Base-by-base conservation (phyloP, 1,140 invertebrate genomes). In the Rhopalosiphum maidis region DNA sequence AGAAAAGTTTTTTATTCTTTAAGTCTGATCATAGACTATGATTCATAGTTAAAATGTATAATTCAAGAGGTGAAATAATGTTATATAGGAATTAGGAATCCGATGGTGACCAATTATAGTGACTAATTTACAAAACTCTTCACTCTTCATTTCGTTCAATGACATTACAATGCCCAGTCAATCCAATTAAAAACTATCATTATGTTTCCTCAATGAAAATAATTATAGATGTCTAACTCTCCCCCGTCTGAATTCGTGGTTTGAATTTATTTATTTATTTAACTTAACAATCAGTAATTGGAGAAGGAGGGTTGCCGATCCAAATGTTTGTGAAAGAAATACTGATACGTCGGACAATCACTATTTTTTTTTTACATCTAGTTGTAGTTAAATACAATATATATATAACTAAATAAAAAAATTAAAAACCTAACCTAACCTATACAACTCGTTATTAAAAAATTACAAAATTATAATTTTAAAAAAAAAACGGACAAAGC, bases 141-240 rank as follows among this genome's bases (percentile, higher is more conserved):
- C 37, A 86, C 41, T 41, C 37, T 43, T 51, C 22, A 37, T 21
- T 30, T 37, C n/a, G 3, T 89, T 11, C 9, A 54, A 25, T 18
- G 48, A 23, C n/a, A 89, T 51, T 54, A 54, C 48, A 54, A 37
- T 54, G 51, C 7, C 35, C 46, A 37, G 37, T 51, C n/a, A 1
- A 35, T 54, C n/a, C 48, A 89, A 89, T 89, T 89, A 54, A 89
- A 87, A 89, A 54, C 87, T 54, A 89, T 89, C n/a, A 89, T 89
- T 89, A 89, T 30, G 30, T 48, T 46, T 87, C 48, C n/a, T 54
- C 30, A 22, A 23, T 88, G n/a, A 54, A 54, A 89, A 89, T 89
- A 89, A 89, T 89, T 51, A 89, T 25, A 89, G 48, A 35, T 37
- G n/a, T 89, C 87, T 89, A 7, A 54, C 46, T 25, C 30, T n/a